Base-by-base conservation (phyloP, 2,113 vertebrate genomes). In the Emydocephalus ijimae region DNA sequence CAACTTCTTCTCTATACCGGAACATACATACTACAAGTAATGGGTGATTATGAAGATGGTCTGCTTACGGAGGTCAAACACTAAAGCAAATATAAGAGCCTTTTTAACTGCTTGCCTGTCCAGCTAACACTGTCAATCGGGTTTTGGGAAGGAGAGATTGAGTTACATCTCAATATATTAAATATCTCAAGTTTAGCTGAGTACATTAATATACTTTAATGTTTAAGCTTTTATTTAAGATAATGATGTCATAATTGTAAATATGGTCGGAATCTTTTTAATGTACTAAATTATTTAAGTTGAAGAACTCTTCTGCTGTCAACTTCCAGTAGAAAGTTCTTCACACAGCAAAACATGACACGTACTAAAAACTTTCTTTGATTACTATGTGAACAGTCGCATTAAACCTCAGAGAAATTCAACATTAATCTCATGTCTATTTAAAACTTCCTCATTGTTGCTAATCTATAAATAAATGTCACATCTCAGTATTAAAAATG, bases 1-100 rank as follows among this genome's bases (percentile, higher is more conserved):
- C 98, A 98, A 61, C 94, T 98, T 85, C 98, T 98, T 29, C 91
- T 98, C n/a, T 97, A 94, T 54, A 92, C 94, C 0, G 97, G 98
- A 64, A 94, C 97, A 0, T 98, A 97, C 0, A 91, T 98, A 93
- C 95, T 98, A 89, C 97, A 96, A 26, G 39, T 97, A 93, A 97
- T 98, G 5, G 96, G 95, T 1, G 97, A 98, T 59, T 93, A 95
- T 0, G 97, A 98, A 0, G 96, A 97, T 50, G 93, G 94, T 0
- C 24, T 43, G 0, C 57, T 89, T 89, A 29, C 90, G 12, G 89
- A 92, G 26, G 59, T 74, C 90, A 81, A 95, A 5, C 57, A 0
- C 20, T 93, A 93, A 87, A 1, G 69, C 87, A 34, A 69, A 1
- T 69, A 90, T 61, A 93, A 91, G 50, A 1, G 0, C 92, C 92